Conservation (phyloP, 2,888 invertebrate genomes). For the Sinotaia quadrata region DNA sequence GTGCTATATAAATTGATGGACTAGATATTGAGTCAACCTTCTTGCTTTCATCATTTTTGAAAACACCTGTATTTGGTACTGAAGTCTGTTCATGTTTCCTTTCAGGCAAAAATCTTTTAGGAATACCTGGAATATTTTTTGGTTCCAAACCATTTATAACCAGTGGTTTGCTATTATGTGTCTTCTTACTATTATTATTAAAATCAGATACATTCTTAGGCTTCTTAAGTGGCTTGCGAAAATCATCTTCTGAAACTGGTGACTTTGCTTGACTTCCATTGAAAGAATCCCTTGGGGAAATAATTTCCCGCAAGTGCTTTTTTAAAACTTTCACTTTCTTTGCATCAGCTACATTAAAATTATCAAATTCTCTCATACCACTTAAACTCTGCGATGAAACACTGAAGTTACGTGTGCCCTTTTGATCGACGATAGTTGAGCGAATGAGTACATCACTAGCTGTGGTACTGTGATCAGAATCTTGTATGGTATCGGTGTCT, state of each 20-base stretch:
- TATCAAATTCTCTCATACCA: slow-evolving; percentile 47
- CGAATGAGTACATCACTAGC: slow-evolving; percentile 56
- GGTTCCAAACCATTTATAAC: too few species aligned
- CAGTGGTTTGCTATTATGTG: too few species aligned
- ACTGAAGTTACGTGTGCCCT: slow-evolving; percentile 35
- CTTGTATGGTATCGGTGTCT: slow-evolving; percentile 30
- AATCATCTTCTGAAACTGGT: neutral
- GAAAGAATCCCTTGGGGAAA: slow-evolving; percentile 43
- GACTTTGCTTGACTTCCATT: neutral
- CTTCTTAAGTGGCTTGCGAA: too few species aligned
- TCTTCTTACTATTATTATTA: too few species aligned
- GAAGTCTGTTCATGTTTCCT: slow-evolving; percentile 6
- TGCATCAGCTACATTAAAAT: slow-evolving; percentile 53
- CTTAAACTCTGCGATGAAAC: slow-evolving; percentile 47
- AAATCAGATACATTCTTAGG: too few species aligned
- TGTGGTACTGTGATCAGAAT: slow-evolving; percentile 54
- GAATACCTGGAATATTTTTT: neutral
- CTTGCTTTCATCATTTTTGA: too few species aligned
- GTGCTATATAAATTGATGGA: slow-evolving; percentile 8
- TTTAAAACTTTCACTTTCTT: slow-evolving; percentile 59
- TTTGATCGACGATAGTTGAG: slow-evolving; percentile 47
- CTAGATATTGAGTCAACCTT: too few species aligned
- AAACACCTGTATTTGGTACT: too few species aligned
- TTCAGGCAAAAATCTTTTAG: neutral
- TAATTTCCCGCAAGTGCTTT: slow-evolving; percentile 57